phyloP scores from a whole-genome alignment of 53 echinoderm and acorn worm genomes.

The Glandiceps talaboti region DNA sequence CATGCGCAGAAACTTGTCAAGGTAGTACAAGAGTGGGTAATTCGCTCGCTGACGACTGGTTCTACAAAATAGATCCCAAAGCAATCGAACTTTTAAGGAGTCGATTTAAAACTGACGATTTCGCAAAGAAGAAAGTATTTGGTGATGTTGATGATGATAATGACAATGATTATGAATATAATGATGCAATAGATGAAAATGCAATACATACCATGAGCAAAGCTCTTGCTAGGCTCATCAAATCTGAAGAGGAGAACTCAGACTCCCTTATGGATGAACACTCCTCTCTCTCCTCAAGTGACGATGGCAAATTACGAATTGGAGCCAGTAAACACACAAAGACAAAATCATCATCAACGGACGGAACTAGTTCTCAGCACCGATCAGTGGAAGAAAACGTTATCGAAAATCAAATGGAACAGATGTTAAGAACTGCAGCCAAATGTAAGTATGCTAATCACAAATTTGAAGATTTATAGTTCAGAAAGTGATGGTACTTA shows the following conservation, averaged over 20 bases:
- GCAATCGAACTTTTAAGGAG: neutral
- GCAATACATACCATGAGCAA: neutral
- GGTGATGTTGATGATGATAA: neutral
- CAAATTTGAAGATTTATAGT: too few species aligned
- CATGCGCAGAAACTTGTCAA: neutral
- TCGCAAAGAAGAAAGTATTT: neutral
- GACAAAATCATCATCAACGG: neutral
- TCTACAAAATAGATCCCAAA: neutral
- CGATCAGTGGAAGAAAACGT: neutral
- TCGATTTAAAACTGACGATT: neutral
- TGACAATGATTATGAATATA: too few species aligned
- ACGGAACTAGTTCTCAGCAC: neutral
- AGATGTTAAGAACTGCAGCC: neutral
- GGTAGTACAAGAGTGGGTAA: neutral
- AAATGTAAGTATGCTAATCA: neutral
- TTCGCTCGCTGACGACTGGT: neutral
- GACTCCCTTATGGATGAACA: too few species aligned
- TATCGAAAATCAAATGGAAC: neutral
- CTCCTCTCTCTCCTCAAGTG: too few species aligned
- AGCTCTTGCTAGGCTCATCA: neutral
- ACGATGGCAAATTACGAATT: too few species aligned
- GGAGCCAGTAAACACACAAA: too few species aligned
- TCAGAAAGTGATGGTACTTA: too few species aligned
- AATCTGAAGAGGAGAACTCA: neutral
- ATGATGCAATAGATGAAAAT: neutral